Conservation (phyloP, 2,888 invertebrate genomes). For the Cantharis flavilabris region DNA sequence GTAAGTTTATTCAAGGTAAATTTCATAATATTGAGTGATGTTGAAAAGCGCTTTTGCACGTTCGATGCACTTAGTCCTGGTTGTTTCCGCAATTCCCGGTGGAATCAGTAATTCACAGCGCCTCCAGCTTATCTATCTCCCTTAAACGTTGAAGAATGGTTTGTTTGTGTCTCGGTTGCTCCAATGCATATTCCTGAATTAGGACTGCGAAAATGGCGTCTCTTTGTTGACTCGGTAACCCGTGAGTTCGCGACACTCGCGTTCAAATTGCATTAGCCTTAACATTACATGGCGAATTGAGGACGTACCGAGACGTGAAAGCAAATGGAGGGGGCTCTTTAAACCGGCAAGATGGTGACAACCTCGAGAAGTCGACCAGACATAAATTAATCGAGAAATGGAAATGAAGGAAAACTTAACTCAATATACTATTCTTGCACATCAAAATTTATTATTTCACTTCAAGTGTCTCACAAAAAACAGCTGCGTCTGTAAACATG, state of each 20-base stretch:
- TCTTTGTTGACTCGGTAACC: constrained; percentile 55
- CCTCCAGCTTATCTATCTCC: constrained; percentile 26
- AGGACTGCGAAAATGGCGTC: constrained; percentile 51
- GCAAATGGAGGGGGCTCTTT: constrained; percentile 43
- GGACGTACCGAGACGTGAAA: constrained; percentile 59
- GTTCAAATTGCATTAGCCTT: constrained; percentile 60
- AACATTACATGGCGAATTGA: constrained; percentile 61
- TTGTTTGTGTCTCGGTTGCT: constrained; percentile 23
- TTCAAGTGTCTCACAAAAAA: background rate
- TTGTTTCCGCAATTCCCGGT: constrained; percentile 30
- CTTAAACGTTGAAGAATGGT: constrained; percentile 23
- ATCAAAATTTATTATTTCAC: background rate
- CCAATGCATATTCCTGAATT: constrained; percentile 27
- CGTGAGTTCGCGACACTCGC: constrained; percentile 55
- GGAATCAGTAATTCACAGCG: constrained; percentile 31
- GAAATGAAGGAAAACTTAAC: constrained; percentile 44
- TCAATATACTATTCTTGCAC: constrained; percentile 29
- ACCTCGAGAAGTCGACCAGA: constrained; percentile 46
- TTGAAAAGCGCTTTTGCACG: constrained; percentile 13
- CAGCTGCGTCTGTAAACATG: background rate
- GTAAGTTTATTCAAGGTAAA: background rate
- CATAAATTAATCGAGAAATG: constrained; percentile 50
- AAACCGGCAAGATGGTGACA: constrained; percentile 48
- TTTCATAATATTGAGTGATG: background rate
- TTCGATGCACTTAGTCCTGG: constrained; percentile 32